Evolutionary conservation across 2,113 vertebrate species (phyloP).

Genomic region (Rutilus rutilus): DNA sequence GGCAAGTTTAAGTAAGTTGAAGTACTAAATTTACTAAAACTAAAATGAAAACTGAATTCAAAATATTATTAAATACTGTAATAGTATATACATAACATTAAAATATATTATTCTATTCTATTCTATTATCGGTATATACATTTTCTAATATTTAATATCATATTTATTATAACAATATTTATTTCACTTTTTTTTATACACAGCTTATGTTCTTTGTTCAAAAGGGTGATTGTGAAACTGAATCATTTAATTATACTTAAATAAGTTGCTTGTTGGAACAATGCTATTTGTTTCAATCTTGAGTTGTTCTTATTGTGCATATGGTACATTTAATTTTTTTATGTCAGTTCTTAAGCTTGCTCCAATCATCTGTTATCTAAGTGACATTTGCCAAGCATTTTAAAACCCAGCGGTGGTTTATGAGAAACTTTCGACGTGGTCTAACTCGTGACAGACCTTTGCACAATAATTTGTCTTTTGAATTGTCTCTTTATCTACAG

Average conservation of each 20-base stretch:
- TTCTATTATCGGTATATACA: background rate
- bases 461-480: background rate
- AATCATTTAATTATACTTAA: background rate
- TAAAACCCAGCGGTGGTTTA: background rate
- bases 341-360: background rate
- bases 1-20: no score
- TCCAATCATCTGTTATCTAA: background rate
- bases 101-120: no score
- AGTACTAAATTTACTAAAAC: no score
- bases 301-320: background rate
- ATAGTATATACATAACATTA: background rate
- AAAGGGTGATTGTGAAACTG: background rate
- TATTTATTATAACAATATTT: background rate
- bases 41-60: no score
- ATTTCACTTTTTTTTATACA: background rate
- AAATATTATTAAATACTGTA: background rate
- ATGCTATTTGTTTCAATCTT: background rate
- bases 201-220: background rate
- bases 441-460: slow-evolving; percentile 21
- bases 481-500: slow-evolving; percentile 25
- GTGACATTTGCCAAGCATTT: background rate
- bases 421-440: background rate
- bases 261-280: background rate
- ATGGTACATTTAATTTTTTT: background rate
- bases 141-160: background rate